A percentile compares a stretch with the other conserved stretches of the same genome.
Evolutionary conservation across 2,797 vertebrate genomes (phyloP).

Genomic region (Amazonetta brasiliensis): DNA sequence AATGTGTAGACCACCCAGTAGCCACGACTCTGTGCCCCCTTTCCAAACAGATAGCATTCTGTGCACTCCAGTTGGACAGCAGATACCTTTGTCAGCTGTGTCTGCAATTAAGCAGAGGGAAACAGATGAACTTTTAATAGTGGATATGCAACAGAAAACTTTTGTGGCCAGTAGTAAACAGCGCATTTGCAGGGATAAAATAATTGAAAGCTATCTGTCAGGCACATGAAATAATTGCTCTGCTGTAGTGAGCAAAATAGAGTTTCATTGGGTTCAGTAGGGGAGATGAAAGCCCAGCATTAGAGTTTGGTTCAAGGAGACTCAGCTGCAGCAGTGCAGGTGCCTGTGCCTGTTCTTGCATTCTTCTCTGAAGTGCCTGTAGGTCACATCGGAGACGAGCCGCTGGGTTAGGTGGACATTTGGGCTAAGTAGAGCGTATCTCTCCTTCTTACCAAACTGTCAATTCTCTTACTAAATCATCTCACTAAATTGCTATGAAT

Average conservation of each 20-base stretch:
- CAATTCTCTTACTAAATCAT: background rate
- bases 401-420: background rate
- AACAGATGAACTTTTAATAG: background rate
- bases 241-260: background rate
- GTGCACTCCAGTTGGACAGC: background rate
- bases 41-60: accelerated
- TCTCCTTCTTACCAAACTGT: background rate
- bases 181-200: background rate
- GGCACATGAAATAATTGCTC: background rate
- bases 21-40: background rate
- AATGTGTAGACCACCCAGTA: background rate
- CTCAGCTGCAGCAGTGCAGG: background rate
- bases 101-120: background rate
- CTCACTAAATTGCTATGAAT: background rate
- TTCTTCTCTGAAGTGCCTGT: background rate
- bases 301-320: background rate
- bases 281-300: background rate
- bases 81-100: background rate
- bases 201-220: background rate
- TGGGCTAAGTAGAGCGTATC: accelerated
- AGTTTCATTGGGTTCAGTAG: background rate
- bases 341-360: accelerated
- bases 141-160: background rate
- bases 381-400: background rate
- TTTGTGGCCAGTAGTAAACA: background rate